Base-by-base conservation (phyloP, 1,140 invertebrate species). In the Drosophila sucinea region DNA sequence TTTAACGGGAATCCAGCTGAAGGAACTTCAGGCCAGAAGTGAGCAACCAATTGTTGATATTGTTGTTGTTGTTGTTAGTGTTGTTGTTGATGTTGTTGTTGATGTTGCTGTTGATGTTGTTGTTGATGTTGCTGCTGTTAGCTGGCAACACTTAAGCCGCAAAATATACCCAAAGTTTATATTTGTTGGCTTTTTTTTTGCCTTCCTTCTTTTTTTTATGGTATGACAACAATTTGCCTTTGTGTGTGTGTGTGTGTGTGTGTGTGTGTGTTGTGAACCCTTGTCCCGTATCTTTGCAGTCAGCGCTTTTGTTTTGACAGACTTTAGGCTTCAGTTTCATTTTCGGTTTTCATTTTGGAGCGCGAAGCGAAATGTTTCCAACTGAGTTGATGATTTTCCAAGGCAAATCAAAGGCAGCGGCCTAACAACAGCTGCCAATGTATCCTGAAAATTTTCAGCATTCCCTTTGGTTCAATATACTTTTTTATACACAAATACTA, bases 91-190 rank as follows among this genome's bases (percentile, higher is more conserved):
- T 77, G 75, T 61, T 77, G 61, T 58, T 38, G 10, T 60, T 35
- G 38, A 1, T 65, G 62, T 35, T 35, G 44, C 44, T 58, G 35
- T 47, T 47, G n/a, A 23, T 44, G 5, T 57, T 58, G 27, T 51
- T 61, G 57, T 44, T 64, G 32, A 71, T 73, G 40, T 60, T 70
- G 60, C 56, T 57, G 56, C 40, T 70, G 65, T 57, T 79, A 76
- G 80, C 60, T 79, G 65, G 66, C 80, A 81, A 75, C 79, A 77
- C 84, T 80, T 89, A 87, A 87, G 79, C 83, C 84, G 63, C 83
- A 87, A 87, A 78, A 77, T 87, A 77, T 72, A 87, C 79, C 70
- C 68, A 78, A 83, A 89, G 72, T 87, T 86, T 86, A 80, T 83
- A 82, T 81, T 79, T 79, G 72, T 64, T 77, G 57, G 65, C 33